A percentile compares a stretch with the other conserved stretches of the same genome.
phyloP scores from a whole-genome alignment of 2,113 vertebrate species.

The Ailurus styani region DNA sequence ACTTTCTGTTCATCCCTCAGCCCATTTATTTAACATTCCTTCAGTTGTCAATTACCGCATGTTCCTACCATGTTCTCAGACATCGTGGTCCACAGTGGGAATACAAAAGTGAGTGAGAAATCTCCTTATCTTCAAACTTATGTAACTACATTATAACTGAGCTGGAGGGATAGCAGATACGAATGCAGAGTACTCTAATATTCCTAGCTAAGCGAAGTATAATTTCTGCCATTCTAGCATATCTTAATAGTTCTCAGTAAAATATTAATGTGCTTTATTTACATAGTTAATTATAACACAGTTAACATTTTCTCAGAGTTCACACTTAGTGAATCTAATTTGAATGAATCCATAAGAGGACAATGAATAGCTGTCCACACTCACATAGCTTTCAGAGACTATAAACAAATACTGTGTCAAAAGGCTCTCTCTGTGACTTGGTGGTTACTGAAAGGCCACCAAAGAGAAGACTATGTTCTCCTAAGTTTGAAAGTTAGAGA shows the following conservation, averaged over 20 bases:
- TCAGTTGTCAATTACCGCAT: not conserved
- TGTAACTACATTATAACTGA: not conserved
- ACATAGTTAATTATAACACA: constrained; percentile 18
- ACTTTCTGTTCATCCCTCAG: not conserved
- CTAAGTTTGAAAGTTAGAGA: not conserved
- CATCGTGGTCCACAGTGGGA: not conserved
- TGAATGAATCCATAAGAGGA: not conserved
- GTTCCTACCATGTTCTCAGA: not conserved
- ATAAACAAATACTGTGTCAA: not conserved
- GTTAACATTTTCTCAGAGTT: constrained; percentile 19
- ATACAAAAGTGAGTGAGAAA: not conserved
- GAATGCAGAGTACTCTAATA: not conserved
- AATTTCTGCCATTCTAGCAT: not conserved
- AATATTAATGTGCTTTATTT: constrained; percentile 19
- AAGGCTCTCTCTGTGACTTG: not conserved
- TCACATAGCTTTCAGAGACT: not conserved
- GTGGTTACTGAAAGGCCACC: not conserved
- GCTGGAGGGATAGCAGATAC: not conserved
- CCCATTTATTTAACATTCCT: not conserved
- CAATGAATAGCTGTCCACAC: not conserved
- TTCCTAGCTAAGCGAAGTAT: not conserved
- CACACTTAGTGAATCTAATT: not conserved
- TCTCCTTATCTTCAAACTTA: not conserved
- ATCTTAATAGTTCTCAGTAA: constrained; percentile 5
- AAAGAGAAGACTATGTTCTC: not conserved